Evolutionary conservation across 2,797 vertebrate genomes (phyloP).

Genomic region (Parauchenoglanis ngamensis): DNA sequence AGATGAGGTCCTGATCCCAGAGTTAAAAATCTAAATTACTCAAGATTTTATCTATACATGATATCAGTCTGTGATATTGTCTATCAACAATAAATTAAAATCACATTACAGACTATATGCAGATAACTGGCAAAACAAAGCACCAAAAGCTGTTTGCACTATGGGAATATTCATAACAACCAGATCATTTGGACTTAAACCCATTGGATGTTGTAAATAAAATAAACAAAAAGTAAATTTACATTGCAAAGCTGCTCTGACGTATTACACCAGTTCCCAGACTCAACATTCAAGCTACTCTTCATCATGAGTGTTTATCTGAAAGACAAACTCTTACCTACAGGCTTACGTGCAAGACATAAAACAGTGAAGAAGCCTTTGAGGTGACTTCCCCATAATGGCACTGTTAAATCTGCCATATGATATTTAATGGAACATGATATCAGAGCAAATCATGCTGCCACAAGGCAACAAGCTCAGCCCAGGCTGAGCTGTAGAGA

Average conservation of each 20-base stretch:
- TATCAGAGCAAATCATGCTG: conserved; percentile 22
- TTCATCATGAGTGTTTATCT: not conserved
- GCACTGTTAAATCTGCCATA: conserved; percentile 26
- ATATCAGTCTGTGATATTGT: not conserved
- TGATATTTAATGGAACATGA: conserved; percentile 35
- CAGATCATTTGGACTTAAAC: not conserved
- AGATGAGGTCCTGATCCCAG: not conserved
- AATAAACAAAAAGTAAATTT: not conserved
- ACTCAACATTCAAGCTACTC: conserved; percentile 1
- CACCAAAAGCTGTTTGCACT: not conserved
- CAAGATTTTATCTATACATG: conserved; percentile 5
- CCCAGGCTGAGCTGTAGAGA: not conserved
- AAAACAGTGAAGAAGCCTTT: conserved; percentile 7
- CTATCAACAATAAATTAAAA: not conserved
- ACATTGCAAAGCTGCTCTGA: conserved; percentile 15
- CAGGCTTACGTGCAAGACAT: not conserved
- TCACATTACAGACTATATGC: not conserved
- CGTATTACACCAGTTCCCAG: not conserved
- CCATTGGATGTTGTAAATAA: conserved; percentile 3
- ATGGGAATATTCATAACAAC: not conserved
- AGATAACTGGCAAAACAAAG: not conserved
- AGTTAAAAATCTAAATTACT: not conserved
- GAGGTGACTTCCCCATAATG: conserved; percentile 22
- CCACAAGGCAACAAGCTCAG: conserved; percentile 22
- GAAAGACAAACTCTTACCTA: conserved; percentile 25